phyloP scores from a whole-genome alignment of 2,113 vertebrate genomes.

The Parus major region DNA sequence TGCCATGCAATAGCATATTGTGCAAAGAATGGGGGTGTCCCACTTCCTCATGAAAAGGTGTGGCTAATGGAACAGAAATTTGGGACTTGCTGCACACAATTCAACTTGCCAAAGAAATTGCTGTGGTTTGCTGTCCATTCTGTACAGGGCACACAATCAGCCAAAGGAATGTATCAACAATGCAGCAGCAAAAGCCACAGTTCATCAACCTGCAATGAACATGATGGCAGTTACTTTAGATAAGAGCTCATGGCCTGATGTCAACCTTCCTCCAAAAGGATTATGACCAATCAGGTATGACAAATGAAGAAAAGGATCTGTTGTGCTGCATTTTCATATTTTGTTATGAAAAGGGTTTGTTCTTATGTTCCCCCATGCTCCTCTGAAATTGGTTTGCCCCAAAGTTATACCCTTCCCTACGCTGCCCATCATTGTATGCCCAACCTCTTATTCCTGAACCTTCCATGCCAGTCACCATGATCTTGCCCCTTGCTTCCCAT shows the following conservation, averaged over 20 bases:
- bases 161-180: not conserved
- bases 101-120: not conserved
- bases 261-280: not conserved
- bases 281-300: not conserved
- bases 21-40: rapidly evolving
- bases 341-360: too few relatives aligned
- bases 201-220: rapidly evolving
- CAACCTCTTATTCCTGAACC: too few relatives aligned
- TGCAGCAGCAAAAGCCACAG: rapidly evolving
- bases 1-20: rapidly evolving
- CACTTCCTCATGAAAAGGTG: not conserved
- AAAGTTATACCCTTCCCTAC: too few relatives aligned
- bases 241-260: not conserved
- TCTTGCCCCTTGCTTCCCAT: too few relatives aligned
- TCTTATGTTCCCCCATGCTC: too few relatives aligned
- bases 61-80: not conserved
- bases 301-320: not conserved
- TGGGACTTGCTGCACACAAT: not conserved
- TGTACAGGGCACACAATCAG: not conserved
- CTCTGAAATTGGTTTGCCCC: too few relatives aligned
- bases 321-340: too few relatives aligned
- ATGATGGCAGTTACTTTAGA: not conserved
- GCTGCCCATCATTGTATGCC: too few relatives aligned
- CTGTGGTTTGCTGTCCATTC: not conserved
- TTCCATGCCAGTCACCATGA: too few relatives aligned